Evolutionary conservation across 2,888 invertebrate genomes (phyloP).

Genomic region (Amaurobius ferox): DNA sequence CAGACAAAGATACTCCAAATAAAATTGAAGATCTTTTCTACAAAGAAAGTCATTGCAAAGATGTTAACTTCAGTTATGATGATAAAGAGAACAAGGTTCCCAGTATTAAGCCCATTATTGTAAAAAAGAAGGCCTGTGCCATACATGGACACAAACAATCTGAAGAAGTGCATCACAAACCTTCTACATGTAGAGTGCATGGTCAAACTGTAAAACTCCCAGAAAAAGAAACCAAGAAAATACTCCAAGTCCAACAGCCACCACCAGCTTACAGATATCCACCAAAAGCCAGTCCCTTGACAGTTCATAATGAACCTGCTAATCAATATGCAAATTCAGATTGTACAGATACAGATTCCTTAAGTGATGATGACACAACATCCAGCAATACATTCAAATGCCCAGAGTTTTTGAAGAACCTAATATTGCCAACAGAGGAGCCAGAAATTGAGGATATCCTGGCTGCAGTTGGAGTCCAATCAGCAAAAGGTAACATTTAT

Average conservation of each 20-base stretch:
- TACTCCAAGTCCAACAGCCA: not conserved
- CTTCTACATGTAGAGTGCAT: constrained; percentile 40
- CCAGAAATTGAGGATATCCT: constrained; percentile 51
- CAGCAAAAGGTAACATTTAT: constrained; percentile 60
- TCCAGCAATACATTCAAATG: constrained; percentile 32
- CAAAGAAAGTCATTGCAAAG: constrained; percentile 61
- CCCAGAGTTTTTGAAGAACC: constrained; percentile 39
- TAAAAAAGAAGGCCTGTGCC: constrained; percentile 36
- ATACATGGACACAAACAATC: constrained; percentile 36
- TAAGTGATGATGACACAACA: constrained; percentile 16
- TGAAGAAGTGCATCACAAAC: not conserved
- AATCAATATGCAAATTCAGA: not conserved
- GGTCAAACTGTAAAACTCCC: constrained; percentile 6
- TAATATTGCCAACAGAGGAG: constrained; percentile 58
- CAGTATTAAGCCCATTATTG: constrained; percentile 51
- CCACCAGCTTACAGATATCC: constrained; percentile 53
- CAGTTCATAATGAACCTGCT: not conserved
- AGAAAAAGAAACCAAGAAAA: not conserved
- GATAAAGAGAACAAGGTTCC: constrained; percentile 38
- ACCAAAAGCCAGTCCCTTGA: constrained; percentile 12
- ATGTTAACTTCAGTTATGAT: constrained; percentile 51
- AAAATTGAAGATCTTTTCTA: constrained; percentile 54
- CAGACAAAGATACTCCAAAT: not conserved
- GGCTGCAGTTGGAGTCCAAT: constrained; percentile 63
- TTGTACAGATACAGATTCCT: constrained; percentile 12